Evolutionary conservation across 2,888 invertebrate species (phyloP).

Genomic region (Trypoxylon attenuatum): DNA sequence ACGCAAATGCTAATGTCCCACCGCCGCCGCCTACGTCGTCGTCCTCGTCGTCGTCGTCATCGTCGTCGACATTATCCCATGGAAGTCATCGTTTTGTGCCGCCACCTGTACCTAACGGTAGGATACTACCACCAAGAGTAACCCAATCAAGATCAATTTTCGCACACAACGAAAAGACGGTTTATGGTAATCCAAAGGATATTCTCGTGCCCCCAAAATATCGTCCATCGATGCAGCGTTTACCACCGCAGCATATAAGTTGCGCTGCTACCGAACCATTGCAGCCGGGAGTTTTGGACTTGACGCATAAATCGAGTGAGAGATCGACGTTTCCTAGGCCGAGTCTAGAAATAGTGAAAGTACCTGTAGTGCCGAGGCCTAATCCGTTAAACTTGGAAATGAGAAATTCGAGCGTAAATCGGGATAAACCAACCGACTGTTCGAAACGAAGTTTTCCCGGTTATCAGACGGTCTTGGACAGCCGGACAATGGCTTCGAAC

Average conservation of each 20-base stretch:
- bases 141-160: constrained; percentile 82
- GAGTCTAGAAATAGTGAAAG: constrained; percentile 78
- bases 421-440: constrained; percentile 54
- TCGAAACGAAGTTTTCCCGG: constrained; percentile 55
- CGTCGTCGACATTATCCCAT: constrained; percentile 32
- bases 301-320: constrained; percentile 77
- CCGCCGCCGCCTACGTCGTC: too few relatives aligned
- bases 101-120: constrained; percentile 61
- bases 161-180: constrained; percentile 79
- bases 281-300: constrained; percentile 78
- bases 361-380: constrained; percentile 74
- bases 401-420: constrained; percentile 67
- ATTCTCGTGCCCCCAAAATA: constrained; percentile 77
- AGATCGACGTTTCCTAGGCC: constrained; percentile 70
- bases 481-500: constrained; percentile 79
- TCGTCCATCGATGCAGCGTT: constrained; percentile 59
- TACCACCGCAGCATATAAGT: constrained; percentile 48
- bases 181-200: constrained; percentile 85
- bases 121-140: constrained; percentile 76
- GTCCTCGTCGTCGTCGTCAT: constrained; percentile 27
- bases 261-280: constrained; percentile 60
- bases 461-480: constrained; percentile 73
- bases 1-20: constrained; percentile 62
- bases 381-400: constrained; percentile 75
- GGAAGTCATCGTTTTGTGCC: constrained; percentile 61